These are phyloP conservation scores for Lasioglossum zephyrum DNA, from an alignment of 2,888 invertebrate species.

Conservation along the genomic window DNA sequence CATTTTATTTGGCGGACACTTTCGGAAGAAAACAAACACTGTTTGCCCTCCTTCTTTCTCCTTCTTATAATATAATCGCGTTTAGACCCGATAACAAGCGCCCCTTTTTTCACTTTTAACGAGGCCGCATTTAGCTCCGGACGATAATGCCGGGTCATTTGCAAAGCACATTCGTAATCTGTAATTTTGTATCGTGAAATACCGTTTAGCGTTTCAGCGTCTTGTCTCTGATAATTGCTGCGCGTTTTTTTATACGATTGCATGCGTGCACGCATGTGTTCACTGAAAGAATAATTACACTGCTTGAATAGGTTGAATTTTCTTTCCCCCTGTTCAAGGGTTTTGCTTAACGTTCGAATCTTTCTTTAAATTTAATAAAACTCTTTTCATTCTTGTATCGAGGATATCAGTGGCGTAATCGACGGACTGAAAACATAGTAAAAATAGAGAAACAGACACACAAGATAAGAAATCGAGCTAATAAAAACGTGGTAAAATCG, in stretches of 20 bases:
- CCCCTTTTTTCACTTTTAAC: background rate
- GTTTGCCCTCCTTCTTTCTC: background rate
- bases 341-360: too few species aligned
- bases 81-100: background rate
- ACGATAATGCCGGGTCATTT: conserved; percentile 12
- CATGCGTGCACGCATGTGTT: background rate
- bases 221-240: background rate
- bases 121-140: background rate
- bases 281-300: background rate
- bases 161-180: background rate
- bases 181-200: background rate
- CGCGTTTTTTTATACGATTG: background rate
- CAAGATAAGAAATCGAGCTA: too few species aligned
- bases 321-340: too few species aligned
- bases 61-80: background rate
- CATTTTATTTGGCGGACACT: background rate
- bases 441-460: background rate
- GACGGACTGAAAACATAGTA: background rate
- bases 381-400: background rate
- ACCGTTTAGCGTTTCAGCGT: background rate
- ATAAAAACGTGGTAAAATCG: background rate
- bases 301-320: background rate
- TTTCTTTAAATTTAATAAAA: background rate
- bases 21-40: background rate
- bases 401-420: background rate